Evolutionary conservation across 2,113 vertebrate genomes (phyloP), one percentile per base, ranked within the genome.

Genomic region (Rhea americana): DNA sequence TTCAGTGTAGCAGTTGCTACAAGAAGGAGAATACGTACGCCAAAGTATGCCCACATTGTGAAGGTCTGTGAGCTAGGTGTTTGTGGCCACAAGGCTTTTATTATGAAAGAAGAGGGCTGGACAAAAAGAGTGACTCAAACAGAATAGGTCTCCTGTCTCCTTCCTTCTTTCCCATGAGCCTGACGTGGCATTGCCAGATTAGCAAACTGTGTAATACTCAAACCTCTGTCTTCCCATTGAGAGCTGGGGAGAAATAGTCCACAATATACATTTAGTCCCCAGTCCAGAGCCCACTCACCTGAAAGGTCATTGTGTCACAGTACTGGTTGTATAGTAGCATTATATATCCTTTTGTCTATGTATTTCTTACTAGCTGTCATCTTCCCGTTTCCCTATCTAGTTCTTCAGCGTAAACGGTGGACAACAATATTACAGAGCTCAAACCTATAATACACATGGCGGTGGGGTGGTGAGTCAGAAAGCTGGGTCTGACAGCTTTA

Each of bases 71-170:
- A 66, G 30, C 28, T 62, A 61, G 73, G 32, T 13, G 45, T 37
- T 25, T 71, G 37, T 19, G 20, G 32, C 37, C 77, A 8, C 51
- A 58, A 55, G 41, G 66, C 37, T 96, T 97, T 97, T 96, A 96
- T 96, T 9, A 4, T 3, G 65, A 63, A 82, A 83, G 62, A n/a
- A 18, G 92, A 73, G 83, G 95, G 80, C 62, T 72, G 87, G 73
- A 61, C 59, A 71, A 61, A 76, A 48, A 58, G 58, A 7, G 70
- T 88, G 94, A 94, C 82, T 94, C 90, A 94, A 39, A 26, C 0
- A 67, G 0, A 71, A 78, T 20, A 66, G 24, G 15, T n/a, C 30
- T 85, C 62, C 62, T 11, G 2, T 53, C 9, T 84, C 45, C 47
- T 77, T 72, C 53, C 91, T 8, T 39, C 53, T 70, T 89, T 37